A percentile compares a stretch with the other conserved stretches of the same genome.
Evolutionary conservation across 1,140 invertebrate genomes (phyloP).

Genomic region (Drosophila eugracilis): DNA sequence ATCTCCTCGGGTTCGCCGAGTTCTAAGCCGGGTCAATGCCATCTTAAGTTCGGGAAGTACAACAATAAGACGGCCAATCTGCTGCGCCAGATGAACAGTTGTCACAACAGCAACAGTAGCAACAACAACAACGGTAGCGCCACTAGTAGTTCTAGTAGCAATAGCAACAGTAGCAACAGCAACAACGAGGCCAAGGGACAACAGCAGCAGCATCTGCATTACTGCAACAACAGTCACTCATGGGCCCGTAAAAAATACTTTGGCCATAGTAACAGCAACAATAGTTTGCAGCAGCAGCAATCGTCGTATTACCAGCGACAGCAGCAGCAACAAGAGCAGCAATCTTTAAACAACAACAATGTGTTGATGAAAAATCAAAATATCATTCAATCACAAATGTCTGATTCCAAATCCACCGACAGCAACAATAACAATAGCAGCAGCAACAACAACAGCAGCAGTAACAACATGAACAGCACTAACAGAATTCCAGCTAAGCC

Average conservation of each 20-base stretch:
- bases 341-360: conserved; percentile 58
- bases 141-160: too few relatives aligned
- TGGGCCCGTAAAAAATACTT: conserved; percentile 61
- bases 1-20: conserved; percentile 21
- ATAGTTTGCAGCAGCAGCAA: conserved; percentile 32
- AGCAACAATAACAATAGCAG: conserved; percentile 47
- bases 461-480: conserved; percentile 14
- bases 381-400: conserved; percentile 26
- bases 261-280: conserved; percentile 29
- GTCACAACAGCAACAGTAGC: conserved; percentile 26
- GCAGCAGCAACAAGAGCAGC: conserved; percentile 27
- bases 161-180: conserved; percentile 35
- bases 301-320: conserved; percentile 40
- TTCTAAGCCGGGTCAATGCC: conserved; percentile 20
- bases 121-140: conserved; percentile 32
- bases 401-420: conserved; percentile 37
- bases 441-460: conserved; percentile 22
- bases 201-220: conserved; percentile 32
- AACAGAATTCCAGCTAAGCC: conserved; percentile 17
- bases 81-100: conserved; percentile 52
- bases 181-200: conserved; percentile 34
- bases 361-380: conserved; percentile 64
- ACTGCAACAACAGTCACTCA: conserved; percentile 46
- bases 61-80: conserved; percentile 55
- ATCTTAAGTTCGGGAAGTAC: conserved; percentile 64